Conservation (phyloP, 2,888 invertebrate species). For the Lydus trimaculatus region DNA sequence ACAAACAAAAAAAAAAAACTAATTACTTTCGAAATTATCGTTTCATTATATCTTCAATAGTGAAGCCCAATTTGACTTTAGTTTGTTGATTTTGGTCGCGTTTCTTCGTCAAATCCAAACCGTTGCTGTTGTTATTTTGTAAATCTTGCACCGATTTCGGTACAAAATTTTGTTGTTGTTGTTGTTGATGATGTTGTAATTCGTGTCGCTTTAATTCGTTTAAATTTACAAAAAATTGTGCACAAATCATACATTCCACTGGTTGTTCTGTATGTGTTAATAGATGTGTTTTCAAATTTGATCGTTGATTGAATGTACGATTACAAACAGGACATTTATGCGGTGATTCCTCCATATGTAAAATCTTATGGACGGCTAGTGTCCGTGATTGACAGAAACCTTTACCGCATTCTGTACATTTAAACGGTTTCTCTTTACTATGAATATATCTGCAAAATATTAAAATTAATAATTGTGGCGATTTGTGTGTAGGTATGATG, state of each 20-base stretch:
- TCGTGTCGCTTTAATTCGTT: constrained; percentile 48
- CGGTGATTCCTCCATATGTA: constrained; percentile 94
- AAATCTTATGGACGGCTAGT: constrained; percentile 92
- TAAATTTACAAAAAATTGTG: constrained; percentile 43
- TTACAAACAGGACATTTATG: constrained; percentile 94
- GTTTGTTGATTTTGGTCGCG: constrained; percentile 41
- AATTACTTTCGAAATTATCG: constrained; percentile 63
- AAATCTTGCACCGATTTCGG: background rate
- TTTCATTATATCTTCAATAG: constrained; percentile 87
- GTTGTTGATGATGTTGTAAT: constrained; percentile 32
- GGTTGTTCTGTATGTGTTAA: constrained; percentile 82
- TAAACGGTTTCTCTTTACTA: constrained; percentile 98
- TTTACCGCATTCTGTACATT: constrained; percentile 95
- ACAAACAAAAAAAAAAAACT: background rate
- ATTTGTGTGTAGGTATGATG: background rate
- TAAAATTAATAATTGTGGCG: background rate
- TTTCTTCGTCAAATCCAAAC: constrained; percentile 44
- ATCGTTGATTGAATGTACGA: constrained; percentile 90
- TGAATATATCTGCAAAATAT: constrained; percentile 84
- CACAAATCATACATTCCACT: constrained; percentile 44
- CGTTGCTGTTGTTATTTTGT: constrained; percentile 18
- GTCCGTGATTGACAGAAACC: constrained; percentile 98
- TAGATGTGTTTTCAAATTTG: constrained; percentile 90
- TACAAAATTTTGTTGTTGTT: background rate
- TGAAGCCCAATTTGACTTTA: constrained; percentile 73